Evolutionary conservation across 2,888 invertebrate genomes (phyloP), one percentile per base, ranked within the genome.

Genomic region (Drosophila peninsularis): DNA sequence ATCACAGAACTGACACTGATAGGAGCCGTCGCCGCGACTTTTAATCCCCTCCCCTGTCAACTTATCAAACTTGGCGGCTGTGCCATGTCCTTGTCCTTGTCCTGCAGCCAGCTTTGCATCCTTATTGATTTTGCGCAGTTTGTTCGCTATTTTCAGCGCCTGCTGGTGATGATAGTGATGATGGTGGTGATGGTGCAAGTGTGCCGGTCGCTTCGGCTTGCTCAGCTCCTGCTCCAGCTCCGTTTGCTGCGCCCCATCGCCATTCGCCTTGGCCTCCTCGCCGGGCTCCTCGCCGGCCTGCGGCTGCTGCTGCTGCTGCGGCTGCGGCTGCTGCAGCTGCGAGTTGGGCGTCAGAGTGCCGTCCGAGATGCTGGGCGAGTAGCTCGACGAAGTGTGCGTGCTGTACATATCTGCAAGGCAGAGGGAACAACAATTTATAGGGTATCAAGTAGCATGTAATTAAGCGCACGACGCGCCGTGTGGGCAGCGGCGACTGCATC

Each of bases 1-100:
- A 91, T 97, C 96, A 93, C 98, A 98, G 93, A 96, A 97, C 93
- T 96, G 96, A 93, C 97, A 98, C 90, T 96, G 96, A 94, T 97
- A 97, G 71, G 97, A 97, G 78, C 97, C 96, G 92, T 95, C 94
- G 89, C 91, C 90, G 72, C 82, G 87, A 65, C 81, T 87, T 79
- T 91, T 92, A 92, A 92, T 91, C 85, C 92, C 90, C 62, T 92
- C 92, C 78, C 90, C 87, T 91, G 91, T 92, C 92, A 90, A 89
- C 92, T 92, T 92, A 92, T 91, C 91, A 89, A 91, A 91, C 90
- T 91, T 90, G 71, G 67, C 74, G 78, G 70, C 41, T 36, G 67
- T 77, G 49, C 61, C 75, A 37, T 27, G 49, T 37, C 76, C 79
- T 52, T 71, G 62, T 96, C 74, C 78, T 42, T 47, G 76, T 69